Evolutionary conservation across 2,113 vertebrate genomes (phyloP).

Genomic region (Lonchura striata): DNA sequence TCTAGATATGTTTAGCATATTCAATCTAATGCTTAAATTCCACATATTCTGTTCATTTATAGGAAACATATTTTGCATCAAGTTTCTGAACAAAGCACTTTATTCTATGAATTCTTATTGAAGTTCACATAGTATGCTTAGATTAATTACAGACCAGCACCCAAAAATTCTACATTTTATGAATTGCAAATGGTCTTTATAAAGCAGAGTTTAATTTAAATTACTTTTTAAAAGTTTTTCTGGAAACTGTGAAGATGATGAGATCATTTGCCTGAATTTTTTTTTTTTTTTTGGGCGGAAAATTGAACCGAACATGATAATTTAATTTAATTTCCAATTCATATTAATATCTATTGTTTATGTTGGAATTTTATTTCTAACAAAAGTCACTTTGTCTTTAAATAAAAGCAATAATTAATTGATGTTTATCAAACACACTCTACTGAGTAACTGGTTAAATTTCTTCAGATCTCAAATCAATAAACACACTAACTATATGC

Average conservation of each 20-base stretch:
- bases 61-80: slow-evolving; percentile 30
- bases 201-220: accelerated
- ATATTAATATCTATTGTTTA: neutral
- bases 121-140: neutral
- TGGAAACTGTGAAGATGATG: neutral
- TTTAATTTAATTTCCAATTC: neutral
- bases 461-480: neutral
- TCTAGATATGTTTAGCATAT: neutral
- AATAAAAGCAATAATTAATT: neutral
- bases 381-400: neutral
- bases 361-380: neutral
- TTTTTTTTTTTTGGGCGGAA: neutral
- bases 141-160: neutral
- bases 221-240: neutral
- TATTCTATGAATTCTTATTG: neutral
- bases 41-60: neutral
- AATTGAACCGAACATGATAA: neutral
- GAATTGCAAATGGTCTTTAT: neutral
- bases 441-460: neutral
- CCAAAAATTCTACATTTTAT: neutral
- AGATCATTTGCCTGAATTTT: neutral
- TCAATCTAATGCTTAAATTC: neutral
- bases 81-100: neutral
- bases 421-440: accelerated
- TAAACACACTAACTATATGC: neutral